Evolutionary conservation across 2,888 invertebrate species (phyloP), one percentile per base, ranked within the genome.

Genomic region (Apamea monoglypha): DNA sequence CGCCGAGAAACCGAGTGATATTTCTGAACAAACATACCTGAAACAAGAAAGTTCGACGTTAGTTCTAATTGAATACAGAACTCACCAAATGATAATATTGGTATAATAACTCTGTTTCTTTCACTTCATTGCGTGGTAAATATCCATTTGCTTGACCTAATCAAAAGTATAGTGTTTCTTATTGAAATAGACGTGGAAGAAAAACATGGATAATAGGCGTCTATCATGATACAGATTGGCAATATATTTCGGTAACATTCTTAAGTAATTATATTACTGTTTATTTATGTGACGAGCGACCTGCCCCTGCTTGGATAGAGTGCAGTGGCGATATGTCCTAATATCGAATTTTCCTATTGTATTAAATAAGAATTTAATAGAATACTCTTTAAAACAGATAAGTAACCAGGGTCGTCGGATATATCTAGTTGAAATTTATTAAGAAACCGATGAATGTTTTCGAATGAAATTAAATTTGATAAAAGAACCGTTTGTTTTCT

Each of bases 11-110:
- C 53, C 10, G n/a, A 59, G 12, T 36, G 44, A 77, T 77, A 80
- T 76, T 75, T 82, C 71, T 63, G 40, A 76, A 56, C 59, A 75
- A 85, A 87, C 87, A 75, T 87, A 87, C 87, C 87, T 87, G 83
- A 66, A 87, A 87, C 78, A 80, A 85, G 44, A 86, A 80, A 85
- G 82, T 82, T 74, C 2, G 50, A 76, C 74, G 73, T 85, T 82
- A 85, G 82, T 79, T 78, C 68, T 85, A 85, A 85, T 85, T 85
- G 76, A 79, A 79, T 81, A 85, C 61, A 64, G 21, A 82, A 74
- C 71, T 77, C 61, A n/a, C 16, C 73, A 47, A 84, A 82, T 75
- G 61, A 75, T 63, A 61, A 70, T 81, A 77, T 70, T 56, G 76
- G 44, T 73, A 50, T 75, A 75, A 79, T 84, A 82, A 84, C 74